Evolutionary conservation across 1,140 invertebrate genomes (phyloP), one percentile per base, ranked within the genome.

Genomic region (Trichonephila clavipes): DNA sequence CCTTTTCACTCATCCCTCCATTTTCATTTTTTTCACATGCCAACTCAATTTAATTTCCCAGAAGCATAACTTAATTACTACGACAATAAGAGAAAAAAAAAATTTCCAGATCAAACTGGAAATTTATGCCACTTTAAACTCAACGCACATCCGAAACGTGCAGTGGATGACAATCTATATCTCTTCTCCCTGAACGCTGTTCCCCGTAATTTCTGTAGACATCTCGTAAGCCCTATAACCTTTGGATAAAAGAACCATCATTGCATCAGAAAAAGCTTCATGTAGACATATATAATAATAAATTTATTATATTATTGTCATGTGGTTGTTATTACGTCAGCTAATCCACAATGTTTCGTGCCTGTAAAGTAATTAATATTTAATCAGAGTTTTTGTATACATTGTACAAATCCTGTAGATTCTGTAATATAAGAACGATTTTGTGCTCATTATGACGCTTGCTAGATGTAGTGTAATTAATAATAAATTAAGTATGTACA

Each of bases 21-120:
- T 44, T 10, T 85, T 28, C 18, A 58, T 18, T 59, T 58, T 77
- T n/a, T 69, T 82, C 34, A 85, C 66, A 92, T 28, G 89, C 24
- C 34, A 92, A 16, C 51, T 44, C 62, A 86, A 92, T 92, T 83
- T 72, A 92, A 92, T 92, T 92, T 85, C 24, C 40, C 44, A 86
- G 77, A 87, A 28, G 83, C 83, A 92, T 92, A 92, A 87, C 91
- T 87, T 92, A 92, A 92, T 92, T 92, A 92, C 58, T 87, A 12
- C 21, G 83, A 92, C 91, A 87, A 72, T 92, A 40, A n/a, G n/a
- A n/a, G 40, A 44, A 69, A 72, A 89, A 69, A 89, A 24, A 24
- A 58, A 5, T 51, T 51, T 6, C 44, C 1, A 28, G 87, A 19
- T 2, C 83, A 69, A 87, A 72, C 88, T 61, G 51, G 21, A 72